Evolutionary conservation across 2,797 vertebrate species (phyloP).

Genomic region (Rhinoraja longicauda): DNA sequence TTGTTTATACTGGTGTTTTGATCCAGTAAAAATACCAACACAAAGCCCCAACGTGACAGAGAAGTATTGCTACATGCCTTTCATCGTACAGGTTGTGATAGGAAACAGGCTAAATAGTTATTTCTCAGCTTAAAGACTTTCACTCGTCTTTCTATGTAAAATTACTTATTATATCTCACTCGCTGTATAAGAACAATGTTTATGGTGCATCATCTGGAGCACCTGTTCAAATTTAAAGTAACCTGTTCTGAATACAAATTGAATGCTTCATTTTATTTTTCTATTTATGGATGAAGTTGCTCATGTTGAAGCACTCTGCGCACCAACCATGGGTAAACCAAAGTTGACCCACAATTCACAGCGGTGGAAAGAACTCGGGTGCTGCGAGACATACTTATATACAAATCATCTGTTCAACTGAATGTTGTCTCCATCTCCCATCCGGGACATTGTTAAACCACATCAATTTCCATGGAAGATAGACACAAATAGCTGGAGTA

Average conservation of each 20-base stretch:
- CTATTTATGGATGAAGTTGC: background rate
- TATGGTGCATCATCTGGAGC: background rate
- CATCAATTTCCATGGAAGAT: background rate
- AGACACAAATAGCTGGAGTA: too few relatives aligned
- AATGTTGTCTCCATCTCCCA: background rate
- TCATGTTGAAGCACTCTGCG: background rate
- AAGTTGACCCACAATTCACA: background rate
- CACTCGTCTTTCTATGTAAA: background rate
- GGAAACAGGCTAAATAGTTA: background rate
- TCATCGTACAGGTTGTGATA: background rate
- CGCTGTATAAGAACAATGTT: background rate
- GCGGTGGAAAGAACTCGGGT: too few relatives aligned
- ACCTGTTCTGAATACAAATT: background rate
- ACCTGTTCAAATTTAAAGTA: background rate
- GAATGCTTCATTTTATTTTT: background rate
- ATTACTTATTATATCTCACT: background rate
- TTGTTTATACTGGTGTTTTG: background rate
- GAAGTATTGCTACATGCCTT: background rate
- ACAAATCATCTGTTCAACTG: background rate
- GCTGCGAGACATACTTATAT: background rate
- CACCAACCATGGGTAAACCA: background rate
- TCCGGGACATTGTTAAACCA: background rate
- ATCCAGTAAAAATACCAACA: background rate
- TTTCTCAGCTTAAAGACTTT: background rate
- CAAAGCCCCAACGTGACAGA: background rate